Conservation (phyloP, 2,888 invertebrate species). For the Chaetogeoica ovagalla region DNA sequence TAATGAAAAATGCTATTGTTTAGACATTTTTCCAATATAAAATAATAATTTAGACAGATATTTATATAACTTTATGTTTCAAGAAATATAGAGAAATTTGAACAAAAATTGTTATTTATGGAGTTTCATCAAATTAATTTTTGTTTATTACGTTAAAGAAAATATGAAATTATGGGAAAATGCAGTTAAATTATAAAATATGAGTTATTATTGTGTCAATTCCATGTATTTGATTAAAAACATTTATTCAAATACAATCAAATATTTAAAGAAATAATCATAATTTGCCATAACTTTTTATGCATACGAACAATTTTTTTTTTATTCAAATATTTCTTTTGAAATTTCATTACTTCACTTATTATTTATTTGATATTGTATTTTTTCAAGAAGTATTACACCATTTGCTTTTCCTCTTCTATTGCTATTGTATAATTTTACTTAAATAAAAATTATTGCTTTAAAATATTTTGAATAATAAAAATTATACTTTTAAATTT, state of each 20-base stretch:
- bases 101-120: constrained; percentile 36
- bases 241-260: background rate
- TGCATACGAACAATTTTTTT: background rate
- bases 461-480: background rate
- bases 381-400: background rate
- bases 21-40: background rate
- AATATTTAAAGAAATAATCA: background rate
- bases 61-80: background rate
- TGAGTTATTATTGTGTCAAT: constrained; percentile 6
- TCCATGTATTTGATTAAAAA: background rate
- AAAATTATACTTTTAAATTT: background rate
- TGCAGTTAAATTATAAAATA: background rate
- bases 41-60: background rate
- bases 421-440: constrained; percentile 12
- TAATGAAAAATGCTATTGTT: background rate
- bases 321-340: background rate
- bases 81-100: background rate
- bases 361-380: background rate
- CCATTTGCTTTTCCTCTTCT: constrained; percentile 10
- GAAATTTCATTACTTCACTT: background rate
- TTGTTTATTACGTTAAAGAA: background rate
- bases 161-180: background rate
- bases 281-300: background rate
- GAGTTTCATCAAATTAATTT: background rate
- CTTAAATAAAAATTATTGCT: constrained; percentile 5